Percentiles rank a stretch among this genome's conserved stretches.
phyloP scores from a whole-genome alignment of 2,888 invertebrate genomes.

The Ennomos fuscantarius region DNA sequence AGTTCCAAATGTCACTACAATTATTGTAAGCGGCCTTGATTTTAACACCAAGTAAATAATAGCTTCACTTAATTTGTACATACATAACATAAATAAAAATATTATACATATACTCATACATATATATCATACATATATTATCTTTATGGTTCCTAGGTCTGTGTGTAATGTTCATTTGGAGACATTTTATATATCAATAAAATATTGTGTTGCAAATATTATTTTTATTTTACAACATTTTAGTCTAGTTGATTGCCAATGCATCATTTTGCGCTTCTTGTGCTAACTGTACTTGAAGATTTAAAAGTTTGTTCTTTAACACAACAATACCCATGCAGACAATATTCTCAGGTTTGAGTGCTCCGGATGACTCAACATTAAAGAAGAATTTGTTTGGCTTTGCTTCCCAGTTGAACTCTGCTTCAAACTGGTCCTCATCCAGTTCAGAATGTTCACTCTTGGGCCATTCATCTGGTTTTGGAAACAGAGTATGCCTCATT shows the following conservation, averaged over 20 bases:
- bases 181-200: too few species aligned
- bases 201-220: too few species aligned
- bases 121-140: too few species aligned
- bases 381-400: constrained; percentile 99
- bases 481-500: constrained; percentile 97
- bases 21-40: too few species aligned
- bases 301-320: constrained; percentile 97
- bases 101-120: too few species aligned
- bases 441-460: constrained; percentile 98
- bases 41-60: too few species aligned
- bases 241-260: constrained; percentile 86
- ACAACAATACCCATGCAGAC: constrained; percentile 97
- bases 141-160: too few species aligned
- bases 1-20: too few species aligned
- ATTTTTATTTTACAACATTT: constrained; percentile 16
- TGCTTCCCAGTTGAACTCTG: constrained; percentile 96
- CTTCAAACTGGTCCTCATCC: constrained; percentile 97
- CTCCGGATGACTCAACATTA: constrained; percentile 98
- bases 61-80: too few species aligned
- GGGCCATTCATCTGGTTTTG: constrained; percentile 99
- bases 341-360: constrained; percentile 98
- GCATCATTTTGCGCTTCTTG: constrained; percentile 95
- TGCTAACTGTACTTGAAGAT: constrained; percentile 96
- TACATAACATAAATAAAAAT: too few species aligned
- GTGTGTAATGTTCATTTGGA: too few species aligned